Evolutionary conservation across 2,797 vertebrate species (phyloP).

Genomic region (Sternarchorhynchus goeldii): DNA sequence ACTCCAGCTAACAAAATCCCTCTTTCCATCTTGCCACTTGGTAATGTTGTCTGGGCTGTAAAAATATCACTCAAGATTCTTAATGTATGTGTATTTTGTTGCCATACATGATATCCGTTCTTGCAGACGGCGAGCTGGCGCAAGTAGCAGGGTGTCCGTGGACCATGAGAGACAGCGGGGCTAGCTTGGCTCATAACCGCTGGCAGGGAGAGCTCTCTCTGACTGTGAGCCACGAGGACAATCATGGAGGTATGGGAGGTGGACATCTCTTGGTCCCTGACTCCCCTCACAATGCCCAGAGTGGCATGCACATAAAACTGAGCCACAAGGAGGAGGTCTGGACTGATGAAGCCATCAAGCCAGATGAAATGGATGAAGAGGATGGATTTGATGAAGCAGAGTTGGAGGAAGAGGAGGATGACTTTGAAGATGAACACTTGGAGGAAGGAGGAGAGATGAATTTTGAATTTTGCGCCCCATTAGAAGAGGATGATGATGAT

Average conservation of each 20-base stretch:
- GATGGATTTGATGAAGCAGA: constrained; percentile 45
- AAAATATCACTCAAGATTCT: background rate
- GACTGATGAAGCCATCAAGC: constrained; percentile 69
- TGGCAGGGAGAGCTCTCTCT: constrained; percentile 82
- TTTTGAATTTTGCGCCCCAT: constrained; percentile 54
- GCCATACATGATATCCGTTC: constrained; percentile 1
- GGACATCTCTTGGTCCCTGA: constrained; percentile 76
- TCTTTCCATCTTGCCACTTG: background rate
- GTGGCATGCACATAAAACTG: constrained; percentile 74
- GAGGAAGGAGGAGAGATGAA: constrained; percentile 62
- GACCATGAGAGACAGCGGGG: constrained; percentile 83
- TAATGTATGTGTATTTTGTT: background rate
- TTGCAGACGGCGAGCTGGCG: constrained; percentile 79
- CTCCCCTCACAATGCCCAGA: constrained; percentile 72
- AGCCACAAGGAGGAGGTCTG: constrained; percentile 73
- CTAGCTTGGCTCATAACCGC: constrained; percentile 80
- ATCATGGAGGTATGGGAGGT: constrained; percentile 74
- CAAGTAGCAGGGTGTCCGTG: constrained; percentile 80
- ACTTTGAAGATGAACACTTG: constrained; percentile 53
- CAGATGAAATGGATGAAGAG: constrained; percentile 62
- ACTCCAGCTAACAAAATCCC: background rate
- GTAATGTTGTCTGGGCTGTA: background rate
- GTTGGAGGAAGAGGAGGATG: constrained; percentile 41
- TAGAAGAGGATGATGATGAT: constrained; percentile 55
- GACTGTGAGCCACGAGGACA: constrained; percentile 76